A percentile compares a stretch with the other conserved stretches of the same genome.
phyloP scores from a whole-genome alignment of 1,140 invertebrate species.

The Acarapis woodi region DNA sequence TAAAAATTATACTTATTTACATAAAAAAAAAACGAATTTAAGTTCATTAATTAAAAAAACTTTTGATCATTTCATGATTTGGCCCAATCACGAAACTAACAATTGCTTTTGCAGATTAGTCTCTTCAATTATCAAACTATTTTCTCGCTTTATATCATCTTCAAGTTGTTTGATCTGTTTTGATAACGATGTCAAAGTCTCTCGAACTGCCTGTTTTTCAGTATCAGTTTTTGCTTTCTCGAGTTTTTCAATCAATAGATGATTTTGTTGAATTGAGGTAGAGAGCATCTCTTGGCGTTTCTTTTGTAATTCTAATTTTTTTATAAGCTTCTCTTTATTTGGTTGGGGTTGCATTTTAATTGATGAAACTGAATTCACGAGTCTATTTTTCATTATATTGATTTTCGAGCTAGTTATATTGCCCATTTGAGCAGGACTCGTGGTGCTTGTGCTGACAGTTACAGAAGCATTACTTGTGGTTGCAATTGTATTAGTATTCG shows the following conservation, averaged over 20 bases:
- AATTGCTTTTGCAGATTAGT: not conserved
- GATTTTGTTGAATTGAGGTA: not conserved
- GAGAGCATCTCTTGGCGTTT: slow-evolving; percentile 2
- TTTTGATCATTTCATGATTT: no score
- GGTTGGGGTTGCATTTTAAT: not conserved
- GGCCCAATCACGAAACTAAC: no score
- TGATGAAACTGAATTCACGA: no score
- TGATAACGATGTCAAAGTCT: not conserved
- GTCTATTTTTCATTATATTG: no score
- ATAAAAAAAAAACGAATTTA: no score
- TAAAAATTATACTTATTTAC: no score
- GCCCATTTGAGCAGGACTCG: no score
- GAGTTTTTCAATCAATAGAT: slow-evolving; percentile 1
- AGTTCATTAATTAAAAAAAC: no score
- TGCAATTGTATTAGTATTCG: not conserved
- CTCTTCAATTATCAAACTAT: slow-evolving; percentile 1
- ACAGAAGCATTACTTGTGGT: not conserved
- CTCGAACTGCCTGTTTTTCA: not conserved
- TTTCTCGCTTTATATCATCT: slow-evolving; percentile 1
- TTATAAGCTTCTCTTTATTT: slow-evolving; percentile 1
- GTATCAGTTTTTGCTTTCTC: slow-evolving; percentile 2
- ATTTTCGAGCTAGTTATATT: no score
- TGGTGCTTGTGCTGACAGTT: no score
- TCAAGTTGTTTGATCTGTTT: slow-evolving; percentile 2
- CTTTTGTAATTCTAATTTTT: slow-evolving; percentile 4